Evolutionary conservation across 1,140 invertebrate species (phyloP), one percentile per base, ranked within the genome.

Genomic region (Drosophila ambigua): DNA sequence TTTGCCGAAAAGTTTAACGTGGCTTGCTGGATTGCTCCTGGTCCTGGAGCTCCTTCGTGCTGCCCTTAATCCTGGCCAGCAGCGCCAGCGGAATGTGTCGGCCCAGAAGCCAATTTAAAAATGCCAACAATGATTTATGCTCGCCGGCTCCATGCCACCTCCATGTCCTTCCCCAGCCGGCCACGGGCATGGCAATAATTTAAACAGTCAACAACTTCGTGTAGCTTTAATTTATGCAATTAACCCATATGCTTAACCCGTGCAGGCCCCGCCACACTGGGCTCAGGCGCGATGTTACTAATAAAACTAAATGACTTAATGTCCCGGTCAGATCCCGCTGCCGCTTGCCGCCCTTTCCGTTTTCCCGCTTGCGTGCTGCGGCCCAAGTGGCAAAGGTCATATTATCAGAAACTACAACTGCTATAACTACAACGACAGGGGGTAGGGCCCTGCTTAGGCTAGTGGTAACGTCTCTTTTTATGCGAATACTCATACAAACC

Each of bases 261-360:
- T 61, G 49, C 67, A 31, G 52, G 64, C 61, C 51, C 6, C 44
- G 31, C 43, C 46, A 20, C 35, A 44, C 31, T 2, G 2, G 16
- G 39, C 59, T 57, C 46, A 31, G 43, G 24, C 35, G 79, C 75
- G 43, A 69, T 76, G 66, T 82, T 60, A 77, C 75, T 73, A 85
- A 88, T 87, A 87, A 87, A 87, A 88, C 66, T 81, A 72, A 87
- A 87, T 82, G 83, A 82, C 82, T 88, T 87, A 88, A 87, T 87
- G 64, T 62, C 64, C 81, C 53, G 20, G 20, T 20, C 20, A 20
- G 20, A 20, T 20, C 20, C 20, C 20, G 20, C 45, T 52, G 63
- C 8, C 31, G 31, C 31, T 35, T 9, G 9, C 31, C 31, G 31
- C 31, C 9, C 2, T 35, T 35, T 9, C 20, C 20, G 20, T 20